Evolutionary conservation across 2,888 invertebrate genomes (phyloP), one percentile per base, ranked within the genome.

Genomic region (Polydesmus complanatus): DNA sequence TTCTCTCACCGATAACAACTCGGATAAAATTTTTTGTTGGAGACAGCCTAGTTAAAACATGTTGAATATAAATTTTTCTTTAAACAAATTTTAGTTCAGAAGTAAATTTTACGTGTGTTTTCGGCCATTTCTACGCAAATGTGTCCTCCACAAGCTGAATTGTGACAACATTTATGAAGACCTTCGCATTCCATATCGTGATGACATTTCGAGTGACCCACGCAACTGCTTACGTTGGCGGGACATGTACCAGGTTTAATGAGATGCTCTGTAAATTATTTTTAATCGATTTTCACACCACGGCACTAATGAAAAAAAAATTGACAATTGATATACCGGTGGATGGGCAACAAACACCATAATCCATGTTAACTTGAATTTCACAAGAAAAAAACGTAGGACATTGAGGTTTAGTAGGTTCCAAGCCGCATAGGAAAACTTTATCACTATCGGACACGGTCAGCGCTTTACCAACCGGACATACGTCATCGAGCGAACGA

Each of bases 121-220:
- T 88, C 88, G 60, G 81, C 80, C 0, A 90, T 87, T 66, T 84
- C 78, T 22, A 81, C 78, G 69, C 90, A 90, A 64, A 84, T 83
- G 64, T 78, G 80, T 21, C 85, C 86, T 66, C 88, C 63, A 54
- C 65, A 88, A 58, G 81, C 81, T 3, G 83, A 83, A 56, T 82
- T 85, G 60, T 79, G 79, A 69, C 90, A 90, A 70, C 90, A 90
- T 71, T 89, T 90, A 69, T 86, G 84, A 74, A 86, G 82, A 0
- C 84, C 84, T 0, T 84, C 83, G 68, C 90, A 90, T 71, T 90
- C 88, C 54, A 89, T 74, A 69, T 90, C 90, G 69, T 86, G 86
- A 18, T 80, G 79, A 55, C 66, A 22, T 11, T 50, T 37, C 2
- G n/a, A 49, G 22, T 59, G 59, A 23, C 58, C 60, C 8, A 3